Conservation (phyloP, 2,113 vertebrate genomes). For the Lanius collurio region DNA sequence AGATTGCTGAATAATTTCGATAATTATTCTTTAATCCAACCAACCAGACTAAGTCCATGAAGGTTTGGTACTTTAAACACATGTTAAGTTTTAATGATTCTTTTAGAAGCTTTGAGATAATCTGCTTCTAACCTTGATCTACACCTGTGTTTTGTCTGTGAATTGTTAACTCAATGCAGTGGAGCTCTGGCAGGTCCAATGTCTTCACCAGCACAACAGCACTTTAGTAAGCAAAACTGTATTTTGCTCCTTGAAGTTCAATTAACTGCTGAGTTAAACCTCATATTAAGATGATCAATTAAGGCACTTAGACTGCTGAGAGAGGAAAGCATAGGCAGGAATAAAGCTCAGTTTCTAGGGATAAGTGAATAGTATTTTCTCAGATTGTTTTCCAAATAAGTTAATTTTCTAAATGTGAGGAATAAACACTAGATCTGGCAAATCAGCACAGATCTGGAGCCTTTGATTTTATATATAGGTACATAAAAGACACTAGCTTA, state of each 20-base stretch:
- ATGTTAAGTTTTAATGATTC: neutral
- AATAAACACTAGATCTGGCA: neutral
- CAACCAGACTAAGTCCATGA: neutral
- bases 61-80: neutral
- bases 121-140: neutral
- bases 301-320: neutral
- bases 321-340: neutral
- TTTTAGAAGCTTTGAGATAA: neutral
- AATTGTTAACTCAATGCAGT: neutral
- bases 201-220: neutral
- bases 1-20: neutral
- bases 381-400: neutral
- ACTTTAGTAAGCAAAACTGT: neutral
- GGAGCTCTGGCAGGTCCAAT: neutral
- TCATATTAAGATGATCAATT: neutral
- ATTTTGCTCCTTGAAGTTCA: conserved; percentile 9
- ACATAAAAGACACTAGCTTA: neutral
- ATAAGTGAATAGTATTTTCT: neutral
- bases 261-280: neutral
- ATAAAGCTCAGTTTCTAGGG: neutral
- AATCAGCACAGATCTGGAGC: neutral
- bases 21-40: neutral
- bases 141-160: neutral
- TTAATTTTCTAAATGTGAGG: neutral
- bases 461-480: neutral